Conservation (phyloP, 2,888 invertebrate genomes). For the Leptinotarsa haldemani region DNA sequence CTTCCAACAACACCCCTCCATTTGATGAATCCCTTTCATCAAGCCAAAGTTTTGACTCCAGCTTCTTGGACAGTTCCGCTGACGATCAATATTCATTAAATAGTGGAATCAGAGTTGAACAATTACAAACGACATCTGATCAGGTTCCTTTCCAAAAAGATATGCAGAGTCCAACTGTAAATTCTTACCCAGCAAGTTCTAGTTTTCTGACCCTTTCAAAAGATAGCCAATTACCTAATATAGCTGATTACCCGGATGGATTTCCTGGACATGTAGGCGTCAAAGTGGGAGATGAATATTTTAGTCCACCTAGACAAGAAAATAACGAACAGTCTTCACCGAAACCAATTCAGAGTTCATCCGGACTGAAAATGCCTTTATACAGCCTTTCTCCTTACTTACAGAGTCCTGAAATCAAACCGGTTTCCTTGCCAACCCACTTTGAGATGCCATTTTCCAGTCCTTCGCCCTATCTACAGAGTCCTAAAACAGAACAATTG, state of each 20-base stretch:
- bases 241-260: constrained; percentile 26
- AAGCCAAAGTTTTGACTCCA: neutral
- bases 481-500: constrained; percentile 2
- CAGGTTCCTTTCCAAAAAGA: neutral
- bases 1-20: neutral
- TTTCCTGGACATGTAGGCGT: neutral
- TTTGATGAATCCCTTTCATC: too few species aligned
- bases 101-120: neutral
- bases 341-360: neutral
- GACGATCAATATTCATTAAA: neutral
- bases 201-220: neutral
- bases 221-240: constrained; percentile 2
- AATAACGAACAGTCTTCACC: neutral
- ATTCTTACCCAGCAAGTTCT: neutral
- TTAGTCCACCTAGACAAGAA: neutral
- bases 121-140: neutral
- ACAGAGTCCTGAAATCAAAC: constrained; percentile 20
- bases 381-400: constrained; percentile 23
- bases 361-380: neutral
- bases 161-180: neutral
- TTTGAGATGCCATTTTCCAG: neutral
- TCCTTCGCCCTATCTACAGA: constrained; percentile 26
- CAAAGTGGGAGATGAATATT: neutral
- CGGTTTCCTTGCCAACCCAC: neutral
- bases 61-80: neutral